phyloP scores from a whole-genome alignment of 1,140 invertebrate genomes.

The Cylas formicarius region DNA sequence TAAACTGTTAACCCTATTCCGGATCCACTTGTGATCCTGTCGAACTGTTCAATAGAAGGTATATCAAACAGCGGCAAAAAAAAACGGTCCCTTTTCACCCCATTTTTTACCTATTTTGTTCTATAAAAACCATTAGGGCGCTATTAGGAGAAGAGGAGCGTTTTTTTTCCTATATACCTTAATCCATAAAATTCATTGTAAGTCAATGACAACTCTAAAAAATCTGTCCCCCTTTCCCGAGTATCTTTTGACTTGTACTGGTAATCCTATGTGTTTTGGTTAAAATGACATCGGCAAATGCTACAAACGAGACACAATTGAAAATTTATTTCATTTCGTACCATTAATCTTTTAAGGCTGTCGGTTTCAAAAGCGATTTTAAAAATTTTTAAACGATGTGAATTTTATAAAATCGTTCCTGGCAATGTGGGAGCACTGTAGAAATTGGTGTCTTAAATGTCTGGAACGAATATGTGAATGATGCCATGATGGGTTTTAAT shows the following conservation, averaged over 20 bases:
- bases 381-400: no score
- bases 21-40: conserved; percentile 20
- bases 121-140: conserved; percentile 17
- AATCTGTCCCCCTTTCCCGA: conserved; percentile 9
- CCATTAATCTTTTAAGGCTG: no score
- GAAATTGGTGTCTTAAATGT: no score
- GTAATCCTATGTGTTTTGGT: conserved; percentile 20
- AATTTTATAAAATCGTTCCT: no score
- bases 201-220: conserved; percentile 19
- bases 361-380: no score
- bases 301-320: no score
- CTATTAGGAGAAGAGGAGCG: conserved; percentile 20
- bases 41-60: conserved; percentile 22
- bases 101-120: conserved; percentile 14
- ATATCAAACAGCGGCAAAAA: conserved; percentile 17
- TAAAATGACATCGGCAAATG: no score
- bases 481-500: no score
- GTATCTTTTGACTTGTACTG: conserved; percentile 10
- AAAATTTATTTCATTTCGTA: no score
- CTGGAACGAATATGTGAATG: no score
- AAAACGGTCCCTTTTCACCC: conserved; percentile 15
- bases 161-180: conserved; percentile 14
- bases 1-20: conserved; percentile 18
- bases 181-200: conserved; percentile 22
- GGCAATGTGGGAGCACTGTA: no score